These are phyloP conservation scores for Labia minor DNA, from an alignment of 2,888 invertebrate genomes.

Conservation along the genomic window DNA sequence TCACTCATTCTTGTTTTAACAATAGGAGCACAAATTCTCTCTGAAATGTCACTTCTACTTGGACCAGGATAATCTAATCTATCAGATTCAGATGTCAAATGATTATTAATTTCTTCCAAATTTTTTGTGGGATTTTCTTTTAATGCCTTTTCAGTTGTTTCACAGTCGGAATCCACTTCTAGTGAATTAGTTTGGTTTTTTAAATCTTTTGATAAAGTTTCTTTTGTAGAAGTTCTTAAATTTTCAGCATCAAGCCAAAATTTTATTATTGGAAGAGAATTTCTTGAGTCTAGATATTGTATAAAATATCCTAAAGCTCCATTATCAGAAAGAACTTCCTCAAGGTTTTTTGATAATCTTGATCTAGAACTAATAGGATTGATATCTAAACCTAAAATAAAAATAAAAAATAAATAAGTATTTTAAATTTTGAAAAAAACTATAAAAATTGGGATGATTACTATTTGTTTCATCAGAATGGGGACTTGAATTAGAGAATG, in stretches of 20 bases:
- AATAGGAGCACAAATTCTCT: conserved; percentile 14
- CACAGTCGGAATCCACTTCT: neutral
- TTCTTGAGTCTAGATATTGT: conserved; percentile 72
- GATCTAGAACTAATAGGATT: conserved; percentile 34
- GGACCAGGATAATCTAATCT: neutral
- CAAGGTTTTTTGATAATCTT: conserved; percentile 60
- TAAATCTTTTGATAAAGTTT: neutral
- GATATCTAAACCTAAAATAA: neutral
- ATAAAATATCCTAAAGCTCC: conserved; percentile 72
- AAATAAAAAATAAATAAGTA: neutral
- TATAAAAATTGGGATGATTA: neutral
- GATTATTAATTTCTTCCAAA: neutral
- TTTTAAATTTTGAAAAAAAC: neutral
- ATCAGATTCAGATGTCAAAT: neutral
- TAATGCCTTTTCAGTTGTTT: conserved; percentile 29
- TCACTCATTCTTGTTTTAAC: conserved; percentile 17
- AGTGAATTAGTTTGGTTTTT: neutral
- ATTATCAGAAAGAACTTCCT: conserved; percentile 65
- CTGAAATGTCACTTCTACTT: conserved; percentile 5
- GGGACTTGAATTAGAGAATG: neutral
- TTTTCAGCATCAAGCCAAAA: conserved; percentile 48
- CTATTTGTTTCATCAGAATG: neutral
- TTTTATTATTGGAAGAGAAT: conserved; percentile 52
- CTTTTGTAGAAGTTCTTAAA: conserved; percentile 22
- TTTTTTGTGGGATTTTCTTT: conserved; percentile 31